These are phyloP conservation scores for Malurus leucopterus DNA, from an alignment of 2,797 vertebrate species.

Conservation along the genomic window DNA sequence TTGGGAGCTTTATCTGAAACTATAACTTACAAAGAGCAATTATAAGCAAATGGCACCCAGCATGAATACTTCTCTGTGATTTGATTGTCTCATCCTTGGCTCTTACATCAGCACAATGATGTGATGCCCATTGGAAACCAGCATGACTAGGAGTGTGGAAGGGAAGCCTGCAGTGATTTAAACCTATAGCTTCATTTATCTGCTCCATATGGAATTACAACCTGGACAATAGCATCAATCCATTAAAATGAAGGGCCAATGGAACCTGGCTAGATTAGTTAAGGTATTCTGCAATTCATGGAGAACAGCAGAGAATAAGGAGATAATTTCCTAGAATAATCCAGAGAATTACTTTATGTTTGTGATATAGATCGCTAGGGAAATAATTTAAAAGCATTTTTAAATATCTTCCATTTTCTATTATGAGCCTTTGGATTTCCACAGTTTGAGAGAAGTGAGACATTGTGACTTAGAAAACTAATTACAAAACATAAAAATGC, in stretches of 20 bases:
- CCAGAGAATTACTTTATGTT: constrained; percentile 69
- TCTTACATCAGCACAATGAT: constrained; percentile 64
- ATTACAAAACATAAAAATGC: constrained; percentile 78
- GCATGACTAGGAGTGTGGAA: constrained; percentile 38
- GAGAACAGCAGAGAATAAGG: constrained; percentile 48
- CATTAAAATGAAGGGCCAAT: constrained; percentile 59
- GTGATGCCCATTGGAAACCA: constrained; percentile 62
- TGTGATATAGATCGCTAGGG: constrained; percentile 77
- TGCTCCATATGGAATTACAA: constrained; percentile 52
- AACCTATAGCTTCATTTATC: constrained; percentile 56
- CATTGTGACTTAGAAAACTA: constrained; percentile 74
- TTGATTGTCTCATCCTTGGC: constrained; percentile 66
- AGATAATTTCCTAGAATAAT: constrained; percentile 78
- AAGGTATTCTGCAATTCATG: constrained; percentile 62
- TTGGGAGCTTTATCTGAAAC: constrained; percentile 71
- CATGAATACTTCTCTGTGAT: constrained; percentile 65
- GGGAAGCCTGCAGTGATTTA: constrained; percentile 66
- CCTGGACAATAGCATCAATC: constrained; percentile 54
- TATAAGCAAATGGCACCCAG: constrained; percentile 73
- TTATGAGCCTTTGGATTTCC: constrained; percentile 78
- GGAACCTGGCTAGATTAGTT: constrained; percentile 51
- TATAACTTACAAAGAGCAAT: constrained; percentile 74
- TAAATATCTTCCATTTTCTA: constrained; percentile 77
- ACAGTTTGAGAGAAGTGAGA: constrained; percentile 71
- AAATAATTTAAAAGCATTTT: constrained; percentile 82